Evolutionary conservation across 2,888 invertebrate species (phyloP).

Genomic region (Poecilobothrus nobilitatus): DNA sequence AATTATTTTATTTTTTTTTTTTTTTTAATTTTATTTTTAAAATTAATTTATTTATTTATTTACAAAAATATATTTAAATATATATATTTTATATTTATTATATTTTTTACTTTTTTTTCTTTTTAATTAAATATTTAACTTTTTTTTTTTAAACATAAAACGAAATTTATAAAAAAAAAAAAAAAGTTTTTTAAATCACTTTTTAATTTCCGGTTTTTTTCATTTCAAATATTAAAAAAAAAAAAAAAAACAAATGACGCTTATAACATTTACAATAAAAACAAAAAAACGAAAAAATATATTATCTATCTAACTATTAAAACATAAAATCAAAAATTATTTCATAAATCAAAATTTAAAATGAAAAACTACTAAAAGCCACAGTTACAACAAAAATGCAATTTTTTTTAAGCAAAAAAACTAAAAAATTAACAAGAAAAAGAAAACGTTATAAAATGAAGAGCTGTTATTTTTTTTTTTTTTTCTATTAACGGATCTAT

Average conservation of each 20-base stretch:
- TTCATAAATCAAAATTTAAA: not conserved
- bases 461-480: too few species aligned
- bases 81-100: not conserved
- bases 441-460: too few species aligned
- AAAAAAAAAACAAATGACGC: too few species aligned
- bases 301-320: too few species aligned
- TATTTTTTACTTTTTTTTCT: not conserved
- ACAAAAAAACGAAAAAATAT: too few species aligned
- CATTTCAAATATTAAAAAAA: not conserved
- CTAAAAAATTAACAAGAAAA: too few species aligned
- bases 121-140: not conserved
- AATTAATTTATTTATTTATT: constrained; percentile 17
- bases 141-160: not conserved
- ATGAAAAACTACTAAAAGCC: too few species aligned
- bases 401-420: too few species aligned
- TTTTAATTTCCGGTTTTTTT: constrained; percentile 2
- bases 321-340: not conserved
- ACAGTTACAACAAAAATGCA: too few species aligned
- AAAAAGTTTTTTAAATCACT: not conserved
- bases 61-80: constrained; percentile 1
- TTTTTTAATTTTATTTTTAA: constrained; percentile 13
- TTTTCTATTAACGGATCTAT: too few species aligned
- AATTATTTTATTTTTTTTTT: not conserved
- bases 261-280: constrained; percentile 7
- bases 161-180: not conserved